These are phyloP conservation scores for Toxotes lorentzi DNA, from an alignment of 2,797 vertebrate genomes.

Conservation along the genomic window DNA sequence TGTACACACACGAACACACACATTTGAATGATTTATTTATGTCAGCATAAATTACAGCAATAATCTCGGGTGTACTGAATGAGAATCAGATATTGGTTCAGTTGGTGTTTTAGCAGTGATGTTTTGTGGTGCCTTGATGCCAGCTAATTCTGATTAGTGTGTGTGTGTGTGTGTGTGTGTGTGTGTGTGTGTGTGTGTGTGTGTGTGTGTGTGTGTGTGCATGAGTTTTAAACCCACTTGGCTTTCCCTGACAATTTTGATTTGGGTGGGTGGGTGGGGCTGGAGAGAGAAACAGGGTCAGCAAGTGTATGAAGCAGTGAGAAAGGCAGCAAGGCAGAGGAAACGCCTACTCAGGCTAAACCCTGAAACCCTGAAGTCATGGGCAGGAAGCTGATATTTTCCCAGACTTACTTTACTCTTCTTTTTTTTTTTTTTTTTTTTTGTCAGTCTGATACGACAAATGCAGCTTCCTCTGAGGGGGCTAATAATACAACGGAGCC, in stretches of 20 bases:
- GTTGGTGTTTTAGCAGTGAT: constrained; percentile 38
- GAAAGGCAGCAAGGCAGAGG: constrained; percentile 48
- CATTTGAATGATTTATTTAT: constrained; percentile 61
- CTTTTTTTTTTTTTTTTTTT: constrained; percentile 55
- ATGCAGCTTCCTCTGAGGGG: constrained; percentile 82
- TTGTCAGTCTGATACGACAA: constrained; percentile 82
- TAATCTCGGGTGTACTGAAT: constrained; percentile 37
- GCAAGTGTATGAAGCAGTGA: constrained; percentile 63
- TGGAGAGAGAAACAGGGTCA: constrained; percentile 49
- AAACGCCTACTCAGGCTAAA: constrained; percentile 60
- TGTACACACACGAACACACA: neutral
- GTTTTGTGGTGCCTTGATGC: constrained; percentile 31
- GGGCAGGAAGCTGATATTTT: constrained; percentile 82
- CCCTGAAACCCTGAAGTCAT: constrained; percentile 66
- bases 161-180: constrained; percentile 44
- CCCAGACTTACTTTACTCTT: constrained; percentile 75
- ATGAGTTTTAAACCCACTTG: constrained; percentile 54
- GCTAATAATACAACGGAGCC: constrained; percentile 81
- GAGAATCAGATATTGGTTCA: constrained; percentile 38
- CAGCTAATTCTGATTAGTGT: constrained; percentile 42
- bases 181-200: constrained; percentile 58
- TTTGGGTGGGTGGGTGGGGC: constrained; percentile 41
- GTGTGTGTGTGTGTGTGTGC: neutral
- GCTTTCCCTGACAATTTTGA: constrained; percentile 67
- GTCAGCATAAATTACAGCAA: constrained; percentile 53